Conservation (phyloP, 2,113 vertebrate species). For the Lepus europaeus region DNA sequence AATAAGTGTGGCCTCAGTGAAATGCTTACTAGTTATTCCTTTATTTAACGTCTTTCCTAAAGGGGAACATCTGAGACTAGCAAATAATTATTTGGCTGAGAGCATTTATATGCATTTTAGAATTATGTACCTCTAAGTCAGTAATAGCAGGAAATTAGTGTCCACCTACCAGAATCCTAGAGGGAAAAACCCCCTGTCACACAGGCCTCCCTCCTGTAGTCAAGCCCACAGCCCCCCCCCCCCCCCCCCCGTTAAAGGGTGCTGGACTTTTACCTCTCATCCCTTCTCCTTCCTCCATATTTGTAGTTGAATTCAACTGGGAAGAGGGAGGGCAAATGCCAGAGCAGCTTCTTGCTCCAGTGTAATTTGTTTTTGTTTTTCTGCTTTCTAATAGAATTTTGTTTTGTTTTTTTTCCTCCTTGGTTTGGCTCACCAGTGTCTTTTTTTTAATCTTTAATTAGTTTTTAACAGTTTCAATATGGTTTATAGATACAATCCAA, state of each 20-base stretch:
- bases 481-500: no score
- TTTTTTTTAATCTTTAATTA: no score
- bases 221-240: neutral
- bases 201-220: neutral
- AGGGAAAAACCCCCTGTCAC: neutral
- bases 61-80: neutral
- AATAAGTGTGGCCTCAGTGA: neutral
- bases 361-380: no score
- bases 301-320: neutral
- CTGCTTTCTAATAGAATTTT: no score
- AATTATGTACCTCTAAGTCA: neutral
- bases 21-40: neutral
- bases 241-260: no score
- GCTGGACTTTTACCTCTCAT: neutral
- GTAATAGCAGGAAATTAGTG: neutral
- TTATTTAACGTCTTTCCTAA: conserved; percentile 51
- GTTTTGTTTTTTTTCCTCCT: no score
- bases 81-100: conserved; percentile 29
- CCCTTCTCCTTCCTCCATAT: neutral
- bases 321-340: neutral
- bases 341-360: neutral
- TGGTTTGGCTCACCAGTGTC: no score
- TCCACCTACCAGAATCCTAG: neutral
- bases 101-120: conserved; percentile 16
- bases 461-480: no score